Base-by-base conservation (phyloP, 2,113 vertebrate species). In the Saguinus midas region DNA sequence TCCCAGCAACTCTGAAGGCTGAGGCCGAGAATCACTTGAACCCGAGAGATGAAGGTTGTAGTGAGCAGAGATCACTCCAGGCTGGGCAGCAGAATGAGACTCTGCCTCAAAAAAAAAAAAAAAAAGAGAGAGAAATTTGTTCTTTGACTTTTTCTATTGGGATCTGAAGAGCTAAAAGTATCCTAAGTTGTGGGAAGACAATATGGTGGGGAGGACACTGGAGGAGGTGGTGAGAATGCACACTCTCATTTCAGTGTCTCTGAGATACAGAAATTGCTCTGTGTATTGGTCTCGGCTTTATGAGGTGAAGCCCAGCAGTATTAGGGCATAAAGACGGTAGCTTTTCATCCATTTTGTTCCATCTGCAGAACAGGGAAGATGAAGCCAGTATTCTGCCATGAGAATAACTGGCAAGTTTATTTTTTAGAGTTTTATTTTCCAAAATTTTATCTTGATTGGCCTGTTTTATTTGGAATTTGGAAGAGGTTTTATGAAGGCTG, bases 381-480 rank as follows among this genome's bases (percentile, higher is more conserved):
- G 4, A 35, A 8, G 37, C 61, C 81, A 90, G 6, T 20, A 11
- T 27, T 80, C 20, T 48, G 6, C 40, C 8, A 13, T 58, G 3
- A 35, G 23, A 45, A 45, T 55, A 14, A 87, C 45, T 87, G 68
- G 61, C 5, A n/a, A 58, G 70, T 50, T 94, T 80, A 29, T 29
- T 25, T 37, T 68, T 73, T 61, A 48, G 20, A 3, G 8, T 50
- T 87, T 81, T 27, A 37, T 68, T 95, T n/a, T 76, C 20, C 72
- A 55, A 83, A 79, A 58, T 90, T 90, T 81, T 79, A 76, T 83
- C 85, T 83, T 29, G 27, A 23, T 58, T 83, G 70, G 16, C 50
- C 43, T 57, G 48, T 70, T 88, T 81, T 48, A 85, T 79, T 88
- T 85, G 57, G 43, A 76, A 85, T 55, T 88, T 88, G 90, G 64